Evolutionary conservation across 2,113 vertebrate genomes (phyloP).

Genomic region (Fregata magnificens): DNA sequence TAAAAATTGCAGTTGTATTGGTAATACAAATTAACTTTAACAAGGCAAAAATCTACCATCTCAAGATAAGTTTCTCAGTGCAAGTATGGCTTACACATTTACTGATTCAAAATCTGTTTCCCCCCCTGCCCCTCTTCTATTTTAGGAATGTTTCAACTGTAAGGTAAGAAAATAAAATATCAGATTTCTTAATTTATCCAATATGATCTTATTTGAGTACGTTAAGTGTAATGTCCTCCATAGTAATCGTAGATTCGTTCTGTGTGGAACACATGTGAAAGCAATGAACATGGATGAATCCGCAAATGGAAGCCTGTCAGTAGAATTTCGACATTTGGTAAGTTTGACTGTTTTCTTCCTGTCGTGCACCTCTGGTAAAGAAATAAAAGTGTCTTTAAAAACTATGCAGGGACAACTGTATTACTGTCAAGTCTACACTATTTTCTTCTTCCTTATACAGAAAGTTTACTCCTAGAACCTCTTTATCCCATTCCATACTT

Average conservation of each 20-base stretch:
- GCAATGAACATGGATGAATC: slow-evolving; percentile 97
- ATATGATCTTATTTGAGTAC: neutral
- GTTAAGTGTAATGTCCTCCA: slow-evolving; percentile 13
- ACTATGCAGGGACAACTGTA: neutral
- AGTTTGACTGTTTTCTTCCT: neutral
- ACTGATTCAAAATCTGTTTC: neutral
- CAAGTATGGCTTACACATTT: neutral
- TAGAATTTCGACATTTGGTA: slow-evolving; percentile 96
- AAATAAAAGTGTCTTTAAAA: neutral
- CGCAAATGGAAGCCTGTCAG: slow-evolving; percentile 90
- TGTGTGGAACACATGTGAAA: slow-evolving; percentile 93
- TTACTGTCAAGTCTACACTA: neutral
- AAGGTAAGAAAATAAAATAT: slow-evolving; percentile 80
- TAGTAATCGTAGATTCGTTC: slow-evolving; percentile 93
- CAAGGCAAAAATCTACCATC: neutral
- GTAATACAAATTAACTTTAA: neutral
- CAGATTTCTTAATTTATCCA: neutral
- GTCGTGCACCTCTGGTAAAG: neutral
- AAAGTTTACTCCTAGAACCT: neutral
- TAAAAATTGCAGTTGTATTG: neutral
- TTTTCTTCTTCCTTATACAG: neutral
- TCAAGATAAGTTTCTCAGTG: neutral
- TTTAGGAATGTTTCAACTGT: slow-evolving; percentile 91
- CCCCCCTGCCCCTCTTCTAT: slow-evolving; percentile 29
- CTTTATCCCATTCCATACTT: neutral